A percentile compares a stretch with the other conserved stretches of the same genome.
Conservation (phyloP, 2,113 vertebrate species). For the Apteryx owenii region DNA sequence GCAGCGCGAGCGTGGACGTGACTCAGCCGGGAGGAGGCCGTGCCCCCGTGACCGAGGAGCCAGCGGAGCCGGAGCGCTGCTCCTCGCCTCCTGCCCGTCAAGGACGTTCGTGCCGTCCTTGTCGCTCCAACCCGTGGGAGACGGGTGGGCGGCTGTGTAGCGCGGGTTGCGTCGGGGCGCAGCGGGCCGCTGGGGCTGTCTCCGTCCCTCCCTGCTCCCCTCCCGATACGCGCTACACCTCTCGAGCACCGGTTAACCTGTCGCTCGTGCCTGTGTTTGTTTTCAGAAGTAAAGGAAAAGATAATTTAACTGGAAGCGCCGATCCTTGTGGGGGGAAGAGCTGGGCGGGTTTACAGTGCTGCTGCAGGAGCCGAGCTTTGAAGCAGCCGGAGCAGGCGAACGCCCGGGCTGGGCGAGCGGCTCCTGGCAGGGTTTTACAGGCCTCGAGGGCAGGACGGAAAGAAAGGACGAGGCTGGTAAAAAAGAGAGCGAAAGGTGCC, state of each 20-base stretch:
- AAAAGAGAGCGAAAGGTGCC: not conserved
- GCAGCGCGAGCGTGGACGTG: not conserved
- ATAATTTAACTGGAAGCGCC: not conserved
- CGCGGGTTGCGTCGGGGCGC: not conserved
- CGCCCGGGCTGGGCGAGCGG: rapidly evolving
- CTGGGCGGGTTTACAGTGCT: not conserved
- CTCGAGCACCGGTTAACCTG: not conserved
- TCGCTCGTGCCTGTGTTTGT: rapidly evolving
- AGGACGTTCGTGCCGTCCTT: no score
- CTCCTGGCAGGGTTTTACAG: not conserved
- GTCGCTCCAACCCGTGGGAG: rapidly evolving
- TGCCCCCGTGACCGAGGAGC: not conserved
- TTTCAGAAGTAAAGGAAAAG: not conserved
- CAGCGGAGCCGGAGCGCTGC: no score
- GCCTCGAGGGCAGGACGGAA: not conserved
- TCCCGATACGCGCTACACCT: no score
- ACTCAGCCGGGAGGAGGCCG: not conserved
- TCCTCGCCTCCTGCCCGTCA: no score
- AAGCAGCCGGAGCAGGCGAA: not conserved
- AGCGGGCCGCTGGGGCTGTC: not conserved
- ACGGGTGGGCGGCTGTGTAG: no score
- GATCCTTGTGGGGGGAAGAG: no score
- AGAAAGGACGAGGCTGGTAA: not conserved
- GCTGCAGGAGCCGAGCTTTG: rapidly evolving
- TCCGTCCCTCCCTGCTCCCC: not conserved